Base-by-base conservation (phyloP, 2,797 vertebrate species). In the Aplochiton taeniatus region DNA sequence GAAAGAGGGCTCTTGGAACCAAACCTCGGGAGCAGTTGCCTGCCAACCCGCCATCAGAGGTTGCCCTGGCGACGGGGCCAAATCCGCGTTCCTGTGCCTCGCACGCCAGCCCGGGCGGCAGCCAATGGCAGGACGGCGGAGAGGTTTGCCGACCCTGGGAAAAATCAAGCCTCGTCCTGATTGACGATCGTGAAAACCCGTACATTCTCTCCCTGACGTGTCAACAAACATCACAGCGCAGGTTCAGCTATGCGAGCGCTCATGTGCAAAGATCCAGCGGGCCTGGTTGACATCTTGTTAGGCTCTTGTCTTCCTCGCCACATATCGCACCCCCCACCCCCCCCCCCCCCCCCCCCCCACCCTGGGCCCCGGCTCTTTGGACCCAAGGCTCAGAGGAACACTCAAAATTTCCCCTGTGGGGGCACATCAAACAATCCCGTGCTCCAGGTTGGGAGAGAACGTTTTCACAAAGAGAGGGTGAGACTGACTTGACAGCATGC, bases 201-300 rank as follows among this genome's bases (percentile, higher is more conserved):
- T 52, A 80, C 85, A 90, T 91, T 91, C 87, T 90, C 83, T 86
- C 85, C 78, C 72, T 73, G 77, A 90, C 74, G 77, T 90, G 91
- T 91, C 88, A 91, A 86, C 87, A 92, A 93, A 93, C 90, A 93
- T 89, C 83, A 85, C 83, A 85, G 83, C 41, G 41, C 83, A 79
- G 86, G 83, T 79, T 82, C 69, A 87, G 85, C 80, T 85, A 82
- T 78, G 79, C 57, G 17, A 63, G 68, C 66, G 74, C 79, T 83
- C 75, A 75, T 79, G 85, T 82, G 82, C 78, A 62, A 85, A 88
- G 85, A 85, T 83, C 85, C 85, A 76, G 77, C 51, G 9, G 66
- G 69, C 72, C 84, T 85, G 84, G 88, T 87, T 82, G 71, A 85
- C 85, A 86, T 83, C 87, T 86, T 87, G 86, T 90, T 87, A 83